Evolutionary conservation across 1,140 invertebrate genomes (phyloP).

Genomic region (Cryptotermes secundus): DNA sequence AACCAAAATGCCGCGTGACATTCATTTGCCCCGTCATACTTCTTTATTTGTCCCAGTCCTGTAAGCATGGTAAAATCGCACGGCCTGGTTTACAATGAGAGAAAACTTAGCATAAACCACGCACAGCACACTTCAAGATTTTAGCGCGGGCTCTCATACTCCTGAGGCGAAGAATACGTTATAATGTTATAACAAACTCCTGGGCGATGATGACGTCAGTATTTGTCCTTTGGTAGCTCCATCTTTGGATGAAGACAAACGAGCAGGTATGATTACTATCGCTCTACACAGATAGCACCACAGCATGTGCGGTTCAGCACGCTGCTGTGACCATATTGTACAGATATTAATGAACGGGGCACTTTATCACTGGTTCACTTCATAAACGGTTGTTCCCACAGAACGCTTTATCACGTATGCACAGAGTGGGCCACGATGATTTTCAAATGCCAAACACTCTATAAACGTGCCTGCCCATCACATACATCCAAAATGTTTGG

Average conservation of each 20-base stretch:
- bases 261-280: constrained; percentile 9
- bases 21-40: too few relatives aligned
- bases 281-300: background rate
- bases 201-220: constrained; percentile 1
- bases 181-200: background rate
- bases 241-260: constrained; percentile 16
- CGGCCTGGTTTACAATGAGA: background rate
- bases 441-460: constrained; percentile 7
- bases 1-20: too few relatives aligned
- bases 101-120: background rate
- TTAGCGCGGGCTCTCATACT: background rate
- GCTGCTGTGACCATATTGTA: too few relatives aligned
- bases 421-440: background rate
- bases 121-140: background rate
- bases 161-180: background rate
- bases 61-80: too few relatives aligned
- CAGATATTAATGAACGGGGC: background rate
- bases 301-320: too few relatives aligned
- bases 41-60: too few relatives aligned
- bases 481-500: too few relatives aligned
- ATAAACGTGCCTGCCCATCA: background rate
- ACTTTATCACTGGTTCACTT: background rate
- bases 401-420: background rate
- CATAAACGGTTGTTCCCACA: constrained; percentile 2
- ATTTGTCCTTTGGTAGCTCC: background rate